phyloP scores from a whole-genome alignment of 2,113 vertebrate genomes.

The Zapus hudsonius region DNA sequence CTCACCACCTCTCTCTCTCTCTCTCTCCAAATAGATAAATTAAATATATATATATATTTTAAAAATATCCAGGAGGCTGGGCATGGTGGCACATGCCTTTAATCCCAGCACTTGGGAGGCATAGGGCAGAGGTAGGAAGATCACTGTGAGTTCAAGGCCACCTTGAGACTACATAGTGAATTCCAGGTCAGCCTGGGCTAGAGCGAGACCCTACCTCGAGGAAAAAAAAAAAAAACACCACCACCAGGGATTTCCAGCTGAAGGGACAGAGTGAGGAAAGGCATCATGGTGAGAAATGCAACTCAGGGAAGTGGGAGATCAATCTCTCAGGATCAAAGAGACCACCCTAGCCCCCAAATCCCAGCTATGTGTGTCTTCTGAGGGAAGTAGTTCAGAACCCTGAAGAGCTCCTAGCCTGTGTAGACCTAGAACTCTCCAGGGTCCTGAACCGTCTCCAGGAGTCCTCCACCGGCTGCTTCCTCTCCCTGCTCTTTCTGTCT shows the following conservation, averaged over 20 bases:
- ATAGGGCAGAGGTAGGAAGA: too few species aligned
- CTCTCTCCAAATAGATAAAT: too few species aligned
- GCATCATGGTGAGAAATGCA: neutral
- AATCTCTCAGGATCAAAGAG: neutral
- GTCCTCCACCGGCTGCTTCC: neutral
- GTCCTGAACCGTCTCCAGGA: conserved; percentile 52
- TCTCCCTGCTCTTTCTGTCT: neutral
- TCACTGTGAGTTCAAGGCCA: too few species aligned
- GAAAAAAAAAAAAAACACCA: too few species aligned
- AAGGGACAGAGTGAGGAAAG: neutral
- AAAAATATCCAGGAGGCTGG: too few species aligned
- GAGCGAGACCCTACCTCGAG: too few species aligned
- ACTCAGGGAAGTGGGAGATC: neutral
- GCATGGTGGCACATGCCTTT: too few species aligned
- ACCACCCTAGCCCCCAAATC: neutral
- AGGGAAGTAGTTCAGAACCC: neutral
- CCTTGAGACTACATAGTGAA: too few species aligned
- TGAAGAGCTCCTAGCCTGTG: neutral
- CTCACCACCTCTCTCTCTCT: too few species aligned
- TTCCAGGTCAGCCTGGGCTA: too few species aligned
- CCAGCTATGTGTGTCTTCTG: neutral
- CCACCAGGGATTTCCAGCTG: neutral
- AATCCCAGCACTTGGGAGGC: too few species aligned
- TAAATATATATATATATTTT: too few species aligned
- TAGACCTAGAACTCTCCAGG: conserved; percentile 52